These are phyloP conservation scores for Vulpes lagopus DNA, from an alignment of 2,113 vertebrate genomes.

Conservation along the genomic window DNA sequence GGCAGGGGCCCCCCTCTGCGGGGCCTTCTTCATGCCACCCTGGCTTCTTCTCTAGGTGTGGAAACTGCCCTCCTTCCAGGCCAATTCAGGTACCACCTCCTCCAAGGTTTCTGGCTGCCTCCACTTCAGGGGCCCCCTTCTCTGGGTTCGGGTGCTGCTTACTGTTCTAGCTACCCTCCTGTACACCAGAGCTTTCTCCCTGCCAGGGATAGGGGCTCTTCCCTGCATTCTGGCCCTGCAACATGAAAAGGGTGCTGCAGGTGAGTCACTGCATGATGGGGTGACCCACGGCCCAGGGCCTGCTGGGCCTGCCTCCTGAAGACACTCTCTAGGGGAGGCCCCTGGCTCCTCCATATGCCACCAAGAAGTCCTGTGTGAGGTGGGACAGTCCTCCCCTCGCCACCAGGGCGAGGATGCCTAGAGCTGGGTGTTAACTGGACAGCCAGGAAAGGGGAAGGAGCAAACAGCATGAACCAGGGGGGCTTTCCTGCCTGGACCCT, in stretches of 20 bases:
- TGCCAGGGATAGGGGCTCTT: background rate
- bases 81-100: background rate
- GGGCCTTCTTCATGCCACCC: background rate
- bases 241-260: background rate
- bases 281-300: background rate
- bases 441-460: background rate
- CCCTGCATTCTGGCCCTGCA: background rate
- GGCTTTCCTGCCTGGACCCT: background rate
- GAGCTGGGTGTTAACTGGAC: background rate
- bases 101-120: background rate
- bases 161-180: accelerated
- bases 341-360: background rate
- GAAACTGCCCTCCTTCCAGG: background rate
- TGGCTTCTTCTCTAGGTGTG: background rate
- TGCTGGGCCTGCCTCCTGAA: background rate
- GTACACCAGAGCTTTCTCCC: background rate
- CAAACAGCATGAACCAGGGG: background rate
- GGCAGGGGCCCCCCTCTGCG: background rate
- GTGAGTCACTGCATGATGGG: background rate
- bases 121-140: background rate
- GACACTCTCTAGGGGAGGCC: background rate
- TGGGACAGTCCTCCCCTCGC: background rate
- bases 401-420: accelerated
- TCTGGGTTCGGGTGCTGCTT: background rate
- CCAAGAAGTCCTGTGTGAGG: background rate